Conservation (phyloP, 1,140 invertebrate genomes). For the Pachyrhynchus sulphureomaculatus region DNA sequence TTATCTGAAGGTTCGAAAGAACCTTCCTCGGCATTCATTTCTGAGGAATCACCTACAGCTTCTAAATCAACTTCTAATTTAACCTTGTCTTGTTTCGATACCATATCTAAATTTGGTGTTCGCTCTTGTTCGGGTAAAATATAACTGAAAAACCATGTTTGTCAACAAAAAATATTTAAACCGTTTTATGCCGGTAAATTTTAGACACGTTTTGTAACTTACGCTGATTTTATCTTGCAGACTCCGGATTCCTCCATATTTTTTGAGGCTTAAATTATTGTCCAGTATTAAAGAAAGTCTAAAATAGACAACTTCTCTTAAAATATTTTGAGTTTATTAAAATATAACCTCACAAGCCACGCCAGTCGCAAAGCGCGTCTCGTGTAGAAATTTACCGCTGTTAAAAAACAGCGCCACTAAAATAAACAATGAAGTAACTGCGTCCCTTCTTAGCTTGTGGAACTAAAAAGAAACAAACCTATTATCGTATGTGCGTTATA, state of each 20-base stretch:
- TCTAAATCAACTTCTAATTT: slow-evolving; percentile 41
- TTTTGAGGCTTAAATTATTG: no score
- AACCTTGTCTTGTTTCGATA: slow-evolving; percentile 54
- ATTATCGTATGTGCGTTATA: no score
- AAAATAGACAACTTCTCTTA: no score
- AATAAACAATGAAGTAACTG: no score
- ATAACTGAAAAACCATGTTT: slow-evolving; percentile 47
- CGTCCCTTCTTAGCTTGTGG: no score
- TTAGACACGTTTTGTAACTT: slow-evolving; percentile 36
- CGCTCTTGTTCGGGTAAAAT: slow-evolving; percentile 52
- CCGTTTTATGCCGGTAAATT: neutral
- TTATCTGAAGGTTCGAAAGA: neutral
- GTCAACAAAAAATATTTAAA: slow-evolving; percentile 19
- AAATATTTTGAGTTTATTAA: no score
- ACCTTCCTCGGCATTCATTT: slow-evolving; percentile 39
- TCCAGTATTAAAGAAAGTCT: no score
- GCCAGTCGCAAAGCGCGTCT: no score
- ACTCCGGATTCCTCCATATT: slow-evolving; percentile 51
- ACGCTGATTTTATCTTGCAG: slow-evolving; percentile 60
- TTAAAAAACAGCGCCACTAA: no score
- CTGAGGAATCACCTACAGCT: neutral
- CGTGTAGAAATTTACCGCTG: no score
- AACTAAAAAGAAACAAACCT: no score
- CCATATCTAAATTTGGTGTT: slow-evolving; percentile 48
- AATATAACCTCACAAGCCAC: no score